Percentiles rank a stretch among this genome's conserved stretches.
Conservation (phyloP, 2,888 invertebrate genomes). For the Diaprepes abbreviatus region DNA sequence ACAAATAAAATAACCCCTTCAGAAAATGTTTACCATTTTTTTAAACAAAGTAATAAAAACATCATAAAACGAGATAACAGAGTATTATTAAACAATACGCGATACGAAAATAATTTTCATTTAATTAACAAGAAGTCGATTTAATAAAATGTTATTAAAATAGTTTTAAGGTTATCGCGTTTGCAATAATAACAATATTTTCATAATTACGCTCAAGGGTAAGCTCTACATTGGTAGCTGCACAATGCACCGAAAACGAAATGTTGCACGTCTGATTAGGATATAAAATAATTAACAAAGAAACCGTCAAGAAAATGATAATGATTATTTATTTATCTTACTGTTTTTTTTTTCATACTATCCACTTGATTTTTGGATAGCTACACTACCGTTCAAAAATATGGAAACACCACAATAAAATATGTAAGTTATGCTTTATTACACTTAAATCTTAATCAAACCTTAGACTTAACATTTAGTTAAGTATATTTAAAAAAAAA, state of each 20-base stretch:
- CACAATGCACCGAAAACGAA: neutral
- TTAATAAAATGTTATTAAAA: slow-evolving; percentile 4
- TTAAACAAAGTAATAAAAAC: neutral
- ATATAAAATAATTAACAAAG: no score
- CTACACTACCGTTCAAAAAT: no score
- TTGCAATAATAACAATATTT: slow-evolving; percentile 9
- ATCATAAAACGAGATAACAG: neutral
- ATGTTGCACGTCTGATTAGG: no score
- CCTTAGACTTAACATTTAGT: no score
- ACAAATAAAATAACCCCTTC: neutral
- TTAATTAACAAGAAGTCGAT: neutral
- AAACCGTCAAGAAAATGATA: no score
- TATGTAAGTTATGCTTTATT: no score
- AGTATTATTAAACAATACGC: neutral
- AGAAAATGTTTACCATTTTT: neutral
- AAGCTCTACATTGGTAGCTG: neutral
- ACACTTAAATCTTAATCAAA: no score
- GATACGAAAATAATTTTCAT: neutral
- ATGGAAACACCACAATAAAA: no score
- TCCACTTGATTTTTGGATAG: no score
- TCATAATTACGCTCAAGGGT: neutral
- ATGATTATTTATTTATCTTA: no score
- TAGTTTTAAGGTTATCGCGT: neutral
- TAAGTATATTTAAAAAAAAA: no score
- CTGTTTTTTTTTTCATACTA: no score